Base-by-base conservation (phyloP, 1,140 invertebrate genomes). In the Lycorma delicatula region DNA sequence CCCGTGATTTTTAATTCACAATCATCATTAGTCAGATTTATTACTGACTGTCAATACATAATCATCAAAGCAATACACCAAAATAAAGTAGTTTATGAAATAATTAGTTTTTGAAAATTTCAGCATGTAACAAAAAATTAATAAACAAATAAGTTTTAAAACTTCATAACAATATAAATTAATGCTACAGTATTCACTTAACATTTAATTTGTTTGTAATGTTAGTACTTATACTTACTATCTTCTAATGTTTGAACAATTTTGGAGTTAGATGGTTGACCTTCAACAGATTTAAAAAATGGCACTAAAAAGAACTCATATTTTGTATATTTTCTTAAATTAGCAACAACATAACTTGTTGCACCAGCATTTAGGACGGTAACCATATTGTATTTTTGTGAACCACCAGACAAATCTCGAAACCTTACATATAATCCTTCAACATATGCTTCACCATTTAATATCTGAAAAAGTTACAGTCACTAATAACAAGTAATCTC, bases 381-480 rank as follows among this genome's bases (percentile, higher is more conserved):
- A 5, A 85, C 73, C 70, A 86, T 85, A 63, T 82, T 81, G 66
- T 84, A 85, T 62, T 84, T 81, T 0, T 78, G 76, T 31, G 71
- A 79, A 49, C 76, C 72, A 46, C 75, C 74, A 11, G 82, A 83
- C 48, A 88, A 75, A 66, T 91, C 85, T 57, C 91, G 83, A 71
- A 93, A 98, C 58, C 93, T 84, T 46, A 98, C 87, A 68, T 96
- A 94, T 18, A 95, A 85, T 11, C 94, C 94, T 76, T 97, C 89
- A 0, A 95, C 79, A 64, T 76, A 72, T 58, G 79, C 75, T 3
- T 73, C 72, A 22, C 74, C 74, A 55, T 70, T 74, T 7, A 79
- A 68, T 41, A 80, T 74, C 78, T 80, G 59, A 52, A 62, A 58
- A 59, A 4, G 20, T 16, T 3, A 41, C n/a, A 41, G 3, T 41